Evolutionary conservation across 2,113 vertebrate species (phyloP), one percentile per base, ranked within the genome.

Genomic region (Menura novaehollandiae): DNA sequence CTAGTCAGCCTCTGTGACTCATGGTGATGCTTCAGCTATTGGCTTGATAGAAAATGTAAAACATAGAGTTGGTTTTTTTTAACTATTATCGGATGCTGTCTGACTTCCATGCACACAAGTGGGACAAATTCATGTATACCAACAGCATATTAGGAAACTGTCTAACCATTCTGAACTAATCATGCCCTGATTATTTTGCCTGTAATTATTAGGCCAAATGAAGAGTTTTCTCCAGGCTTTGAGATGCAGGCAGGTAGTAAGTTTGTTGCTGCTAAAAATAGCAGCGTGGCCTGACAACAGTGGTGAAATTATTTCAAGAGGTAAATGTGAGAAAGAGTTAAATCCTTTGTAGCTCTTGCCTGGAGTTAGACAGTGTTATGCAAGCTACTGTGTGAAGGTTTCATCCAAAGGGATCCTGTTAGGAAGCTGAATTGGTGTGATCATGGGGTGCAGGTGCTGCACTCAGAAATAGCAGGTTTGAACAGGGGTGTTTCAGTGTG

Each of bases 1-100:
- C 92, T 62, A 86, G 74, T 89, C 89, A 83, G 37, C 46, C 47
- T 74, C 84, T 47, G 58, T 95, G 93, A 92, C 67, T 96, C 93
- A 86, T 55, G 62, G 82, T 53, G 81, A 26, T 85, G 79, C 76
- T 75, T 67, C 72, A 93, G 53, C 59, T 68, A 1, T 86, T 83
- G 82, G 33, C 47, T 89, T 87, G 62, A 33, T 59, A 85, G 49
- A 78, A 96, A 92, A 93, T 47, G 44, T 66, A 72, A 85, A 55
- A 75, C 3, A 5, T 35, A 41, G 35, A 11, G 15, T 4, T 60
- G 14, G 6, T 2, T 1, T 11, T 83, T 85, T 75, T 83, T 44
- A 66, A 59, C 88, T 91, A 9, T 94, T 91, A n/a, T 62, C 43
- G 67, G 67, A 35, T 90, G 73, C 35, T 39, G 60, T 67, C 58